A percentile compares a stretch with the other conserved stretches of the same genome.
These are phyloP conservation scores for Centroberyx gerrardi DNA, from an alignment of 2,797 vertebrate species.

Conservation along the genomic window DNA sequence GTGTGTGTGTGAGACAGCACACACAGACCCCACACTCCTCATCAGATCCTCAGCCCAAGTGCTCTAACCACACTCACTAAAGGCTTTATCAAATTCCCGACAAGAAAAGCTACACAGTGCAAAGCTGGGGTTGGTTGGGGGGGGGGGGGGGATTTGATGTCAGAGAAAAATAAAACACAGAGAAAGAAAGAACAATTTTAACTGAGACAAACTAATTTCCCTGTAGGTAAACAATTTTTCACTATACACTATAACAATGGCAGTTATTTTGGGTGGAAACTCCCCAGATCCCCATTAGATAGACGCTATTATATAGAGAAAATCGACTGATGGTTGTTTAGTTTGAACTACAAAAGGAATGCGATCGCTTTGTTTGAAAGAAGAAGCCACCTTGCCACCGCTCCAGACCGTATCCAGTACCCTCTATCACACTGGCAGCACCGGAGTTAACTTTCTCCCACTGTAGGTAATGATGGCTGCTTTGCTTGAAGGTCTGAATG, in stretches of 20 bases:
- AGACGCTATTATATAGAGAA: conserved; percentile 8
- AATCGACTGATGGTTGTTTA: conserved; percentile 36
- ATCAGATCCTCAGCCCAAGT: conserved; percentile 82
- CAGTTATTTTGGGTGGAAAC: conserved; percentile 33
- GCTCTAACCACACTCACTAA: conserved; percentile 74
- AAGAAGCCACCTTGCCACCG: conserved; percentile 21
- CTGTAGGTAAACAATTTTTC: neutral
- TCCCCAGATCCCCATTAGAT: conserved; percentile 20
- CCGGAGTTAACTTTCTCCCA: conserved; percentile 42
- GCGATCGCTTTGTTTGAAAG: conserved; percentile 9
- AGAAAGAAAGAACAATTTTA: conserved; percentile 43
- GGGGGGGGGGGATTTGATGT: conserved; percentile 35
- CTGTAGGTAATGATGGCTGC: conserved; percentile 56
- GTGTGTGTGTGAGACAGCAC: conserved; percentile 51
- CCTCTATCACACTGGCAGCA: conserved; percentile 22
- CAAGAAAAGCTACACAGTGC: conserved; percentile 58
- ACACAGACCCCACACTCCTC: conserved; percentile 78
- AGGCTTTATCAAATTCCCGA: conserved; percentile 75
- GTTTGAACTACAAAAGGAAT: conserved; percentile 24
- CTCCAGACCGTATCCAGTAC: conserved; percentile 27
- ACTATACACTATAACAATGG: neutral
- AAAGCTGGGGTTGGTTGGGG: conserved; percentile 16
- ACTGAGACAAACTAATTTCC: neutral
- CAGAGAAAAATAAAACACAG: conserved; percentile 50
- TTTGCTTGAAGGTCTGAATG: conserved; percentile 69